Conservation (phyloP, 1,140 invertebrate genomes). For the Drosophila tani region DNA sequence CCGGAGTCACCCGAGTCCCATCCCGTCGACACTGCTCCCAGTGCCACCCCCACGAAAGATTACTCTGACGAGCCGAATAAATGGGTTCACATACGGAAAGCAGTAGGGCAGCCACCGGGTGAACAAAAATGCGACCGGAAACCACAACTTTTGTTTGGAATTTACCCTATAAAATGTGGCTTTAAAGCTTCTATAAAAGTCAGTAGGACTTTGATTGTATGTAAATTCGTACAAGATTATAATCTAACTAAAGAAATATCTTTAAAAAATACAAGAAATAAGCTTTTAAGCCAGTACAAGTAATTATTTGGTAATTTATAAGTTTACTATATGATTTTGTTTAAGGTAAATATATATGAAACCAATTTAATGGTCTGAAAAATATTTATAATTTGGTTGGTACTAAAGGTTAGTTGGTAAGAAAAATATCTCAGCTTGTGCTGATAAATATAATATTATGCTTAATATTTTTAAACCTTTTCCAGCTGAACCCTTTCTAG, state of each 20-base stretch:
- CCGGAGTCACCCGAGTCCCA: background rate
- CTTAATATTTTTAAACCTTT: too few relatives aligned
- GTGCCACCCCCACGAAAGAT: constrained; percentile 45
- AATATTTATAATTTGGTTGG: too few relatives aligned
- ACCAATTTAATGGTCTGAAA: too few relatives aligned
- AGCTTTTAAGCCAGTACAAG: too few relatives aligned
- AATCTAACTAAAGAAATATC: background rate
- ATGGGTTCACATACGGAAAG: constrained; percentile 19
- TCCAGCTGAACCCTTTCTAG: too few relatives aligned
- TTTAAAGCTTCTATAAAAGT: background rate
- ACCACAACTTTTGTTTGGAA: background rate
- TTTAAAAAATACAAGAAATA: background rate
- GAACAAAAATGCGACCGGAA: background rate
- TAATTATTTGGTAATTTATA: too few relatives aligned
- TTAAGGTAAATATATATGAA: too few relatives aligned
- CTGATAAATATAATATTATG: too few relatives aligned
- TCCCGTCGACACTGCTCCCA: background rate
- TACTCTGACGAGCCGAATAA: constrained; percentile 52
- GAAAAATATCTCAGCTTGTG: too few relatives aligned
- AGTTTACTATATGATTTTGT: too few relatives aligned
- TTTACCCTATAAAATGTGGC: background rate
- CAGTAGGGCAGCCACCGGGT: constrained; percentile 1
- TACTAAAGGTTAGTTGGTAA: too few relatives aligned
- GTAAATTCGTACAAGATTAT: background rate
- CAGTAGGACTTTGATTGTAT: background rate